These are phyloP conservation scores for Clunio marinus DNA, from an alignment of 2,888 invertebrate species.

Conservation along the genomic window DNA sequence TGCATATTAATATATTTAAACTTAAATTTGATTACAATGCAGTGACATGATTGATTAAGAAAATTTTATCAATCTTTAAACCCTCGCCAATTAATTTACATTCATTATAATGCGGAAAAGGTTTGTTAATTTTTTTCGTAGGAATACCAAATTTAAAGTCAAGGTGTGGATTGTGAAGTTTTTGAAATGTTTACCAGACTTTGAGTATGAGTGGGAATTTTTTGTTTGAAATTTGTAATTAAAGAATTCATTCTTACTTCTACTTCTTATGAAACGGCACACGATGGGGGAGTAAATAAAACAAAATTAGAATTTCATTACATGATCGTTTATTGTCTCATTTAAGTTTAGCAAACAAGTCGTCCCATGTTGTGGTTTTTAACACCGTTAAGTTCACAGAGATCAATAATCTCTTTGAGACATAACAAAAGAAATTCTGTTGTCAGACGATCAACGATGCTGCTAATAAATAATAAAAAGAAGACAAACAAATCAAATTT, in stretches of 20 bases:
- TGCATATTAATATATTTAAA: too few relatives aligned
- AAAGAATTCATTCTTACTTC: neutral
- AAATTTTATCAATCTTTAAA: conserved; percentile 12
- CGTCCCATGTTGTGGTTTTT: too few relatives aligned
- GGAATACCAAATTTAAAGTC: too few relatives aligned
- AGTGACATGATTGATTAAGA: neutral
- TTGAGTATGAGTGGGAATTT: neutral
- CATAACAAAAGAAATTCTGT: neutral
- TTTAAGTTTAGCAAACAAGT: too few relatives aligned
- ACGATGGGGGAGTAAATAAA: neutral
- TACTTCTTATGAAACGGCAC: neutral
- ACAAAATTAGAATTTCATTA: neutral
- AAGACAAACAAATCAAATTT: neutral
- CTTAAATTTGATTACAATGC: too few relatives aligned
- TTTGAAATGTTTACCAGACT: too few relatives aligned
- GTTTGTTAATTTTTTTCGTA: too few relatives aligned
- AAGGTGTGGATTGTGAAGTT: too few relatives aligned
- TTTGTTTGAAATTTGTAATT: neutral
- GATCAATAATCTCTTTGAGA: conserved; percentile 19
- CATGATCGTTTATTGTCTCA: neutral
- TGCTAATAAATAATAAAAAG: too few relatives aligned
- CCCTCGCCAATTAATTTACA: neutral
- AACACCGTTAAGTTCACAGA: conserved; percentile 3
- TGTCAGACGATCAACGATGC: too few relatives aligned
- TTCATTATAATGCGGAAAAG: too few relatives aligned